Conservation (phyloP, 1,140 invertebrate genomes). For the Caerostris darwini region DNA sequence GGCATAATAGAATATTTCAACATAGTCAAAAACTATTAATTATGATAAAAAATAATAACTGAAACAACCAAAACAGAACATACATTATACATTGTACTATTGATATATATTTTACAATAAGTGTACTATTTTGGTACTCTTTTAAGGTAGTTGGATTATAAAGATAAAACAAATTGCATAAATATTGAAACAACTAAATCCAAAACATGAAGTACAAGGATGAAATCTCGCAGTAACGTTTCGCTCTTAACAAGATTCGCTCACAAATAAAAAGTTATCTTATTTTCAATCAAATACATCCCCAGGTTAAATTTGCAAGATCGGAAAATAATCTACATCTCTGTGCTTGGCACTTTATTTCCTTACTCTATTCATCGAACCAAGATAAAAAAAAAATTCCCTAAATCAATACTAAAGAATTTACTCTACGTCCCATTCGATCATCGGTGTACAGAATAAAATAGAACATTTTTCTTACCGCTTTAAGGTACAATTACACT, state of each 20-base stretch:
- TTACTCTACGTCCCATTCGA: constrained; percentile 10
- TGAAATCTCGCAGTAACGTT: neutral
- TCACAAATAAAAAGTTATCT: neutral
- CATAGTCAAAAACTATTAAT: no score
- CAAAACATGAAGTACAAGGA: neutral
- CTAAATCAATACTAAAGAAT: constrained; percentile 32
- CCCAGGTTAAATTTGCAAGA: neutral
- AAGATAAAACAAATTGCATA: no score
- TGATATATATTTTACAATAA: no score
- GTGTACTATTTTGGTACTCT: no score
- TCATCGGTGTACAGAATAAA: constrained; percentile 7
- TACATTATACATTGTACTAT: no score
- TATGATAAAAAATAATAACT: no score
- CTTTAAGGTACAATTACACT: constrained; percentile 69
- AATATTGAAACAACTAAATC: no score
- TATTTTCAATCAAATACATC: constrained; percentile 13
- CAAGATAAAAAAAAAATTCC: neutral
- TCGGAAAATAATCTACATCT: constrained; percentile 41
- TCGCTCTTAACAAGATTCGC: neutral
- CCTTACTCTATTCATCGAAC: neutral
- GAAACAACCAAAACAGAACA: no score
- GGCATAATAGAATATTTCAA: no score
- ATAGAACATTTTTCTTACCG: constrained; percentile 64
- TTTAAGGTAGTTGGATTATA: no score
- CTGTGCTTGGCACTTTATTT: constrained; percentile 4